Evolutionary conservation across 2,797 vertebrate species (phyloP).

Genomic region (Onychomys torridus): DNA sequence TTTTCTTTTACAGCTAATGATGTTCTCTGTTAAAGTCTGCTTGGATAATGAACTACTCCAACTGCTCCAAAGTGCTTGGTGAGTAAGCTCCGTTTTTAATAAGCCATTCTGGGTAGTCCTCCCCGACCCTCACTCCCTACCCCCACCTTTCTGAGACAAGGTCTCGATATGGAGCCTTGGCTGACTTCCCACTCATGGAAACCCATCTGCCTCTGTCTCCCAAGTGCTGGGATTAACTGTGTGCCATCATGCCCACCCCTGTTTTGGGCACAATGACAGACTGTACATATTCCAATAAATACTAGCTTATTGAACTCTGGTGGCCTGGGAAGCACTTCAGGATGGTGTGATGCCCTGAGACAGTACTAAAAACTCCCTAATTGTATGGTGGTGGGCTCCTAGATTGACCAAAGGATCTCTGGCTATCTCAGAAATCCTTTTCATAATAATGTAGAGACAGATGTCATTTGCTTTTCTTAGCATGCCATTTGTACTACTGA

Average conservation of each 20-base stretch:
- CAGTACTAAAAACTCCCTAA: background rate
- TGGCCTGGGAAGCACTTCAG: background rate
- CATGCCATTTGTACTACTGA: background rate
- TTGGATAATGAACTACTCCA: conserved; percentile 8
- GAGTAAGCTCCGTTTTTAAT: background rate
- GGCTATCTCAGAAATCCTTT: conserved; percentile 1
- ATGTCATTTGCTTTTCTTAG: background rate
- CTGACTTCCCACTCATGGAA: background rate
- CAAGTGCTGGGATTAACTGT: background rate
- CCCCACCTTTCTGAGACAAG: background rate
- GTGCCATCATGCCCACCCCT: background rate
- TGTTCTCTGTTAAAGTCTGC: conserved; percentile 30
- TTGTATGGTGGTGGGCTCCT: background rate
- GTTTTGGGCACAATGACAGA: background rate
- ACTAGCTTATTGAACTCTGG: background rate
- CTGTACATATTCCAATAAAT: background rate
- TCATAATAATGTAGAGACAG: background rate
- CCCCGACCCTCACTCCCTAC: background rate
- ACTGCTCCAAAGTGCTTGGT: background rate
- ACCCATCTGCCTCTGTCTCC: background rate
- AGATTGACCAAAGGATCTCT: background rate
- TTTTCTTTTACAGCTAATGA: background rate
- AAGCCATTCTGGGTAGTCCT: background rate
- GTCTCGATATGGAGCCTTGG: background rate
- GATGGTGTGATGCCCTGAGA: background rate